These are phyloP conservation scores for Drosophila koepferae DNA, from an alignment of 2,888 invertebrate genomes.

Conservation along the genomic window DNA sequence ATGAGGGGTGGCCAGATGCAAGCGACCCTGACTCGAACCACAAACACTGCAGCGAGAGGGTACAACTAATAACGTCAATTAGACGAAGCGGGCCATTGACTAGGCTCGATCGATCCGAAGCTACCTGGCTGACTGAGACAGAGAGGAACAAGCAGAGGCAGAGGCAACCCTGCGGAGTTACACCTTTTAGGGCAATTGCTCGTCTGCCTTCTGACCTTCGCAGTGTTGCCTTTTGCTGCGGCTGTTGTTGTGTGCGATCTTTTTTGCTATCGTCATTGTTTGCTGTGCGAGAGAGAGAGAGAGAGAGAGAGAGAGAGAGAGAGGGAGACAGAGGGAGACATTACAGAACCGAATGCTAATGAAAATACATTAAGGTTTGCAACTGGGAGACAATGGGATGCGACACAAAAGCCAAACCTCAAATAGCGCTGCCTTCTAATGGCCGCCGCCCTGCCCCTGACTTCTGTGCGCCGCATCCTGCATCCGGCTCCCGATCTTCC, in stretches of 20 bases:
- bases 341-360: constrained; percentile 57
- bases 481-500: constrained; percentile 37
- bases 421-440: constrained; percentile 54
- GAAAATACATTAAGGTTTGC: constrained; percentile 57
- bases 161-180: constrained; percentile 54
- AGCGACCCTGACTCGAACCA: constrained; percentile 21
- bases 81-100: constrained; percentile 58
- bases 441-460: constrained; percentile 24
- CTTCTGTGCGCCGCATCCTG: constrained; percentile 8
- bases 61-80: constrained; percentile 74
- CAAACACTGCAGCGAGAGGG: constrained; percentile 16
- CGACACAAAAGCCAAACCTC: constrained; percentile 72
- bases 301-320: constrained; percentile 1
- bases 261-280: constrained; percentile 56
- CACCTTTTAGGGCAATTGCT: constrained; percentile 56
- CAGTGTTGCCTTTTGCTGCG: constrained; percentile 21
- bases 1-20: constrained; percentile 55
- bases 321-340: neutral
- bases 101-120: constrained; percentile 42
- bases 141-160: neutral
- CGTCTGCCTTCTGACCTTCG: constrained; percentile 52
- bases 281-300: constrained; percentile 11
- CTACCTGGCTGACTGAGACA: constrained; percentile 56
- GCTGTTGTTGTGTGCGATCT: constrained; percentile 18
- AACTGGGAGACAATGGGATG: constrained; percentile 43